phyloP scores from a whole-genome alignment of 2,797 vertebrate genomes.

The Hoplostethus mediterraneus region DNA sequence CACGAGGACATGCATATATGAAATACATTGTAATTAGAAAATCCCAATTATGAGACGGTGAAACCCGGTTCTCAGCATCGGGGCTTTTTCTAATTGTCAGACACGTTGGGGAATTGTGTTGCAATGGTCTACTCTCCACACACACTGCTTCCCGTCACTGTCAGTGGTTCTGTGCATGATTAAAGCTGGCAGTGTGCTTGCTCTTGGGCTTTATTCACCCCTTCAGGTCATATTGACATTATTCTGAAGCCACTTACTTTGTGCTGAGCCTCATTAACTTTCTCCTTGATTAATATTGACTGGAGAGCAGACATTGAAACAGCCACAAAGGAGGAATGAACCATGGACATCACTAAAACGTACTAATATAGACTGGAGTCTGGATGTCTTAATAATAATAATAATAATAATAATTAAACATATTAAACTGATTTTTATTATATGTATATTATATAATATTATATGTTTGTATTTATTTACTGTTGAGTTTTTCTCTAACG shows the following conservation, averaged over 20 bases:
- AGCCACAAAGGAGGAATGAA: neutral
- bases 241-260: conserved; percentile 3
- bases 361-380: neutral
- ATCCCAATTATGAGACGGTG: no score
- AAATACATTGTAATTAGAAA: no score
- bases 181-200: neutral
- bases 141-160: neutral
- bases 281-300: neutral
- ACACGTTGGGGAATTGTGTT: no score
- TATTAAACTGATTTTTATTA: neutral
- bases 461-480: neutral
- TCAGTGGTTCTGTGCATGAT: conserved; percentile 12
- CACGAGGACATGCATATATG: no score
- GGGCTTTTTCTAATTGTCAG: no score
- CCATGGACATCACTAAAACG: neutral
- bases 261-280: neutral
- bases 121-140: neutral
- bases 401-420: no score
- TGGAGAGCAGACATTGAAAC: neutral
- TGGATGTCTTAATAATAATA: neutral
- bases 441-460: neutral
- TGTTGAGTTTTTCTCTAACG: neutral
- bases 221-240: conserved; percentile 21
- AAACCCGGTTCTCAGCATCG: no score
- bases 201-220: conserved; percentile 1